Percentiles rank a stretch among this genome's conserved stretches.
These are phyloP conservation scores for Brachyrhaphis roseni DNA, from an alignment of 2,797 vertebrate species.

Conservation along the genomic window DNA sequence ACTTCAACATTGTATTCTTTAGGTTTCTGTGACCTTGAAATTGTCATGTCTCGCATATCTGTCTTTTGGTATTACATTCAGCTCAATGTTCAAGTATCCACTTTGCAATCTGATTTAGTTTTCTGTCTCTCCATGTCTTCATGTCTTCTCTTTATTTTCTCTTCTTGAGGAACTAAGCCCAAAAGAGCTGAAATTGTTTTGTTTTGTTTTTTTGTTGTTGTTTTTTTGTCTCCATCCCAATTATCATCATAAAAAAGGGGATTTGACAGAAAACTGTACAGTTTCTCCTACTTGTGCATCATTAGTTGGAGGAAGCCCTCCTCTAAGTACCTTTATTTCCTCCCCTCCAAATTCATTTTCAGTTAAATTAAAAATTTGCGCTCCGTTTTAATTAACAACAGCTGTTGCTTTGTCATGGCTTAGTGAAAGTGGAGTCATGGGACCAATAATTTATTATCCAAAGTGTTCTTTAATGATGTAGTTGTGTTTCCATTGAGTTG, in stretches of 20 bases:
- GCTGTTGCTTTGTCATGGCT: slow-evolving; percentile 1
- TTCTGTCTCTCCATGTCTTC: neutral
- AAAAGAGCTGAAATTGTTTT: neutral
- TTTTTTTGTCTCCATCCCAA: neutral
- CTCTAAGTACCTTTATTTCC: neutral
- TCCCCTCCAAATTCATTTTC: neutral
- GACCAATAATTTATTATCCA: neutral
- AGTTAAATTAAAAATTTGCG: neutral
- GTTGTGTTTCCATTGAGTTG: neutral
- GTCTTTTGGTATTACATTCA: neutral
- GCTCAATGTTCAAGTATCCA: neutral
- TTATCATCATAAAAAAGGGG: neutral
- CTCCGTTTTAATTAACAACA: slow-evolving; percentile 3
- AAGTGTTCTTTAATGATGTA: slow-evolving; percentile 3
- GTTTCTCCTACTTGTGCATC: neutral
- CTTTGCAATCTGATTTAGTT: neutral
- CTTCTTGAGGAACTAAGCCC: too few species aligned
- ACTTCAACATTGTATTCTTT: neutral
- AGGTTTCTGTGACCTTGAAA: neutral
- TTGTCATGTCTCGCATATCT: neutral
- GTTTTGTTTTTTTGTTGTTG: too few species aligned
- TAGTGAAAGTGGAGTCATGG: slow-evolving; percentile 5
- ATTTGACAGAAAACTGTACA: neutral
- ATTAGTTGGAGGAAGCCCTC: neutral
- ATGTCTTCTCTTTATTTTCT: neutral